Percentiles rank a stretch among this genome's conserved stretches.
Conservation (phyloP, 1,140 invertebrate genomes). For the Venturia canescens region DNA sequence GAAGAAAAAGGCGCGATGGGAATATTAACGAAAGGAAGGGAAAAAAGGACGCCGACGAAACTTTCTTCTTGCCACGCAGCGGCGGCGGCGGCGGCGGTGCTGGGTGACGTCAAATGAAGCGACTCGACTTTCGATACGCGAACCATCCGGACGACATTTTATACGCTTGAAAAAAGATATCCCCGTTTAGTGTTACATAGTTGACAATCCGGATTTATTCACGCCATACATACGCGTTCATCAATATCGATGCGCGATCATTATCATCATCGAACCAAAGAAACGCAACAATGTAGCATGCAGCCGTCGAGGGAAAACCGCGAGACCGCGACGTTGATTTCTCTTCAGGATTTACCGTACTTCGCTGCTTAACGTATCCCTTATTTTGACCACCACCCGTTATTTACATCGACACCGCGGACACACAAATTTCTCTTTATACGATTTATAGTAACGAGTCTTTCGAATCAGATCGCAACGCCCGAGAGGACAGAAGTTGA, state of each 20-base stretch:
- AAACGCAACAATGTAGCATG: slow-evolving; percentile 9
- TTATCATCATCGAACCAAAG: background rate
- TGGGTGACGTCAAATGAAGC: too few species aligned
- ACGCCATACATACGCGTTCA: too few species aligned
- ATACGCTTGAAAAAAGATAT: background rate
- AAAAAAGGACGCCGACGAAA: background rate
- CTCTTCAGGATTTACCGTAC: slow-evolving; percentile 21
- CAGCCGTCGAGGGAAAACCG: slow-evolving; percentile 23
- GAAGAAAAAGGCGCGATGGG: background rate
- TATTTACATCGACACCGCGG: slow-evolving; percentile 19
- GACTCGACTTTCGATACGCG: too few species aligned
- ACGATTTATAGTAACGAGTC: too few species aligned
- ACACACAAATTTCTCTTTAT: too few species aligned
- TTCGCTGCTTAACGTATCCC: background rate
- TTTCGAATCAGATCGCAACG: too few species aligned
- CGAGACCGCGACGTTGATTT: slow-evolving; percentile 24
- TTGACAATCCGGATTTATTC: background rate
- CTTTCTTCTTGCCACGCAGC: background rate
- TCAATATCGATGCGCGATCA: background rate
- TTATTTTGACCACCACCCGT: slow-evolving; percentile 6
- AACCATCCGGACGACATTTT: too few species aligned
- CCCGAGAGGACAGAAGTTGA: too few species aligned
- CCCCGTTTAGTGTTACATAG: slow-evolving; percentile 19
- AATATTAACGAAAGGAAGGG: background rate
- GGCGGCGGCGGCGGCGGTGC: too few species aligned